Conservation (phyloP, 2,888 invertebrate species). For the Coenonympha glycerion region DNA sequence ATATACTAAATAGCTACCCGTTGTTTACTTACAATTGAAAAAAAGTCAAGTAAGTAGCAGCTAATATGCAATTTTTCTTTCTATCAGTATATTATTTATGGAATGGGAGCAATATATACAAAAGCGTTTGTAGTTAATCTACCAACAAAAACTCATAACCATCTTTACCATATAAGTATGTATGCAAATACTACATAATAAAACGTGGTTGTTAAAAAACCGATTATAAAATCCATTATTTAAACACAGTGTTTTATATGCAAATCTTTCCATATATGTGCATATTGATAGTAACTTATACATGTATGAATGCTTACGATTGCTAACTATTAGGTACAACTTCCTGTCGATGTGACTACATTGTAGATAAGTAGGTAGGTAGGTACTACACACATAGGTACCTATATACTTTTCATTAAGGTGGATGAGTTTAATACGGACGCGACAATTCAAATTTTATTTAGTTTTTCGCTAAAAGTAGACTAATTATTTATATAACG, state of each 20-base stretch:
- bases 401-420: too few species aligned
- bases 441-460: too few species aligned
- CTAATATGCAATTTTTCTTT: neutral
- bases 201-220: conserved; percentile 10
- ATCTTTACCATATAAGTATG: neutral
- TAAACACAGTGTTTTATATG: conserved; percentile 8
- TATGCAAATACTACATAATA: neutral
- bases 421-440: too few species aligned
- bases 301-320: conserved; percentile 34
- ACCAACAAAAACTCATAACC: conserved; percentile 1
- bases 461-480: too few species aligned
- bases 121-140: neutral
- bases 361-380: neutral
- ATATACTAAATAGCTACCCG: too few species aligned
- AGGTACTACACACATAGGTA: too few species aligned
- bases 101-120: too few species aligned
- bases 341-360: conserved; percentile 1
- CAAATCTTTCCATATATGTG: conserved; percentile 18
- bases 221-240: conserved; percentile 10
- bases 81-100: too few species aligned
- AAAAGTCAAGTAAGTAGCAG: too few species aligned
- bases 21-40: too few species aligned
- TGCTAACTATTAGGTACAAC: conserved; percentile 2
- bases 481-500: too few species aligned
- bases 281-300: conserved; percentile 25